Base-by-base conservation (phyloP, 2,113 vertebrate species). In the Isurus oxyrinchus region DNA sequence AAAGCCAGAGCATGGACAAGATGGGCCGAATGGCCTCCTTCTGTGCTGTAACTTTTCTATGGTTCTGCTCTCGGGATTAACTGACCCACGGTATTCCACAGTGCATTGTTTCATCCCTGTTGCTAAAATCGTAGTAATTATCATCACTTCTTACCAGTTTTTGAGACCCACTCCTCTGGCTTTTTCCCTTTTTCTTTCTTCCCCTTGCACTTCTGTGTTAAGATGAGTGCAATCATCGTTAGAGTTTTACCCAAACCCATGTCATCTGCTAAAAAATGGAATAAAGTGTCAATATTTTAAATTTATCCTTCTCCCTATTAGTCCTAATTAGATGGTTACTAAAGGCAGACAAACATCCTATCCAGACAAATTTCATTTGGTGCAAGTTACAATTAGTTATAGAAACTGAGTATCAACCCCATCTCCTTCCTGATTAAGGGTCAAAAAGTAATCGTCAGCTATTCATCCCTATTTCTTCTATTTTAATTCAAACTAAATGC, bases 201-300 rank as follows among this genome's bases (percentile, higher is more conserved):
- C 69, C 98, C 97, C 95, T 97, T 97, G 16, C 96, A 98, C 96
- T 98, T 99, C 97, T 99, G 98, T 76, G 97, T 96, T 97, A 99
- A 97, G 84, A 99, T 98, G 96, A 99, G 98, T 5, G 99, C 97
- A 53, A 99, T 98, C 98, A 99, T 99, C 0, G 99, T 99, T 96
- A 99, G 97, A 16, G 99, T 99, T 97, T 99, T 99, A 44, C 99
- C 99, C 96, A 99, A 97, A 69, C 99, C 99, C 99, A 99, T 99
- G 97, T 99, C 99, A 97, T 99, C 99, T 0, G 99, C 99, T 99
- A 97, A 31, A 57, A 27, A 97, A 96, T 7, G 59, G 96, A 55
- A 59, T 96, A 86, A 35, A 96, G 21, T 44, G 8, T 10, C 7
- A 44, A 95, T 53, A 53, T 13, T 88, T 90, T 90, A 90, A 27